A percentile compares a stretch with the other conserved stretches of the same genome.
Conservation (phyloP, 2,113 vertebrate species). For the Tragelaphus scriptus region DNA sequence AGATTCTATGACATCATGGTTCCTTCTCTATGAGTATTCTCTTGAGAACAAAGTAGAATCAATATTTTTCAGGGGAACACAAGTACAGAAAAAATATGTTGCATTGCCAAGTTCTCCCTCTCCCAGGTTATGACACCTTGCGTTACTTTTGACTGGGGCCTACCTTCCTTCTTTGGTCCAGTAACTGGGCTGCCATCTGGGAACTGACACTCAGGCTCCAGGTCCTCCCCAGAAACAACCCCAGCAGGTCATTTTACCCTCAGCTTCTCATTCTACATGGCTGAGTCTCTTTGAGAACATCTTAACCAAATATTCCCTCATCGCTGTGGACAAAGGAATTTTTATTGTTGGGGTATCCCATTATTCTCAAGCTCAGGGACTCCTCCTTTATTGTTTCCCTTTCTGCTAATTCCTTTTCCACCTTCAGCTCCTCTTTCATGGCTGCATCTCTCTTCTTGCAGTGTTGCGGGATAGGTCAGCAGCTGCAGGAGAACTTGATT, state of each 20-base stretch:
- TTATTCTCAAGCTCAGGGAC: neutral
- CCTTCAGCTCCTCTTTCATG: neutral
- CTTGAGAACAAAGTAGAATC: neutral
- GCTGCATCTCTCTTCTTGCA: neutral
- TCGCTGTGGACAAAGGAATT: neutral
- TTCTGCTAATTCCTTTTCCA: neutral
- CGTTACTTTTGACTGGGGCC: neutral
- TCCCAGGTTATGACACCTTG: neutral
- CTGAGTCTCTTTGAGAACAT: neutral
- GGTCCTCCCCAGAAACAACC: neutral
- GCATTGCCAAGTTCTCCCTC: neutral
- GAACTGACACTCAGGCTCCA: neutral
- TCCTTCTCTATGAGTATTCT: neutral
- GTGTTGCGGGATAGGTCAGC: conserved; percentile 19
- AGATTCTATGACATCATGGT: neutral
- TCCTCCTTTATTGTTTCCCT: accelerated
- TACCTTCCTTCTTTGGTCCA: neutral
- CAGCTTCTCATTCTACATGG: neutral
- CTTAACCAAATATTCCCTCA: neutral
- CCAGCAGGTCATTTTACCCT: neutral
- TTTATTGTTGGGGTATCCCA: neutral
- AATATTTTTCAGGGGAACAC: neutral
- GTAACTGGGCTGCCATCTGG: neutral
- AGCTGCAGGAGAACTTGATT: conserved; percentile 25
- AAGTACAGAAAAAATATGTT: neutral